Conservation (phyloP, 2,113 vertebrate species). For the Phaethornis superciliosus region DNA sequence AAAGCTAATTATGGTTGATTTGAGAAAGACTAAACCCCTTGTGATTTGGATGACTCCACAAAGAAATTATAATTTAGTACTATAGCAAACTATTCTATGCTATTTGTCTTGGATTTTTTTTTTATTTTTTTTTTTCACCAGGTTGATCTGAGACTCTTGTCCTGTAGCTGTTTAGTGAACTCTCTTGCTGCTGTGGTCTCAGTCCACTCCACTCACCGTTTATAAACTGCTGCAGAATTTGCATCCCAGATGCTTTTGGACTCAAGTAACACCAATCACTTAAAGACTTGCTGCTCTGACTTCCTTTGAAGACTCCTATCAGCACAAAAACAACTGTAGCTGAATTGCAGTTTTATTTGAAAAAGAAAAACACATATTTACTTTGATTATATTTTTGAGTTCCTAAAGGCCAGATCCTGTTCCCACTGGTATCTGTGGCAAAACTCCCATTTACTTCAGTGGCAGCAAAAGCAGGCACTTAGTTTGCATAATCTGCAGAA, state of each 20-base stretch:
- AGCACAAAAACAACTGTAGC: not conserved
- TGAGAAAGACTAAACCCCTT: not conserved
- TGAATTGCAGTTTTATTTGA: conserved; percentile 12
- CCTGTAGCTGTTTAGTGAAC: not conserved
- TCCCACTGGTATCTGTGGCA: not conserved
- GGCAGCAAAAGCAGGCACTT: not conserved
- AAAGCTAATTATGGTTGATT: not conserved
- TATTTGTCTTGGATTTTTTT: not conserved
- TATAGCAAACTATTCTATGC: not conserved
- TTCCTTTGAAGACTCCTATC: conserved; percentile 5
- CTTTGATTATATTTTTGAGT: not conserved
- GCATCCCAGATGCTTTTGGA: not conserved
- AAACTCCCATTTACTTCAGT: conserved; percentile 26
- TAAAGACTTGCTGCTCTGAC: not conserved
- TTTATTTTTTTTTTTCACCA: not conserved
- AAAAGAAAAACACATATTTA: conserved; percentile 23
- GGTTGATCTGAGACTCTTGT: not conserved
- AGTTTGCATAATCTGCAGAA: conserved; percentile 41
- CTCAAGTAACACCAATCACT: not conserved
- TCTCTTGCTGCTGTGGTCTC: not conserved
- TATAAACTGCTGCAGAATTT: not conserved
- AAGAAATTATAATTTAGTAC: not conserved
- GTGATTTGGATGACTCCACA: not conserved
- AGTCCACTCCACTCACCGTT: not conserved
- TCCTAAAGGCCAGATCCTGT: conserved; percentile 13